Base-by-base conservation (phyloP, 2,113 vertebrate genomes). In the Vanacampus margaritifer region DNA sequence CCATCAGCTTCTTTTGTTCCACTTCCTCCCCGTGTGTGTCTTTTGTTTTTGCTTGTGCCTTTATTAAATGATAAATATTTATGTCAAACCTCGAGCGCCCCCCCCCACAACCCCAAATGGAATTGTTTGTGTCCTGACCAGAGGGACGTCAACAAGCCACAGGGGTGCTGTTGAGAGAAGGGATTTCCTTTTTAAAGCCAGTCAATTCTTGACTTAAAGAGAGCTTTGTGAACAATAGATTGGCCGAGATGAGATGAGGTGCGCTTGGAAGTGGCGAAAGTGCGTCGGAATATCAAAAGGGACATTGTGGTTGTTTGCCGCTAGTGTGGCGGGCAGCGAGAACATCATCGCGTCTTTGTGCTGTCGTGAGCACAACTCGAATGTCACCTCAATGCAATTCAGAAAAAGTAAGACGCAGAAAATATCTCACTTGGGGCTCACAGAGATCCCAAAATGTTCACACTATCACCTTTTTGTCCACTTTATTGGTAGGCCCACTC, bases 31-130 rank as follows among this genome's bases (percentile, higher is more conserved):
- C 60, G 60, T 81, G 86, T 86, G 84, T 90, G 87, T 87, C 86
- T 90, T 87, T 87, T 87, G 85, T 88, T 89, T 88, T 88, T 89
- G 81, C 87, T 87, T 87, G 86, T 85, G 81, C 81, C 87, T 88
- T 89, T 88, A 87, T 89, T 89, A 87, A 89, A 87, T 87, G 85
- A 88, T 90, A 88, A 89, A 88, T 90, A 90, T 90, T 89, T 89
- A 87, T 89, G 86, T 89, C 82, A 85, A 83, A 79, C 74, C 79
- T 75, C 77, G 58, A 60, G n/a, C 78, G 45, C 74, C 69, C 60
- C 35, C 43, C 57, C 68, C 70, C 68, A n/a, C 74, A 68, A 65
- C 32, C 48, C 64, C 67, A 59, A 68, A 84, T 75, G 75, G 80
- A 72, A 87, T 85, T 86, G 88, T 90, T 88, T 88, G 83, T 83